Base-by-base conservation (phyloP, 2,888 invertebrate species). In the Tridacna crocea region DNA sequence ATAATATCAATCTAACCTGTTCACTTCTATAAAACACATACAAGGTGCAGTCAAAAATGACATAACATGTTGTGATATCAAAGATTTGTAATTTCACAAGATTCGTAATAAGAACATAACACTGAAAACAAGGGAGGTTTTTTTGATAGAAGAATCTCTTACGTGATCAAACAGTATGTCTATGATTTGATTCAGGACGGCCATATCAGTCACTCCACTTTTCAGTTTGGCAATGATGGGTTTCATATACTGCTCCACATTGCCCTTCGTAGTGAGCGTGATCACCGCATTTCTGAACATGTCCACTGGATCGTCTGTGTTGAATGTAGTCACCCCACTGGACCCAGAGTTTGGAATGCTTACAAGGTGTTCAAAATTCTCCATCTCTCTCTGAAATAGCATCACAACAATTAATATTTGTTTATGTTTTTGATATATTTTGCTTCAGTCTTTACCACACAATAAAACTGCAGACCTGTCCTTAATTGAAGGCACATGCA, bases 101-200 rank as follows among this genome's bases (percentile, higher is more conserved):
- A n/a, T n/a, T n/a, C n/a, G n/a, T n/a, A n/a, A n/a, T n/a, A n/a
- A n/a, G n/a, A n/a, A n/a, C n/a, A n/a, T n/a, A n/a, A n/a, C n/a
- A n/a, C n/a, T n/a, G n/a, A n/a, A n/a, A n/a, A n/a, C n/a, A n/a
- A n/a, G n/a, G n/a, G n/a, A n/a, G n/a, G n/a, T n/a, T n/a, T n/a
- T n/a, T n/a, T n/a, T n/a, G n/a, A n/a, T n/a, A n/a, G n/a, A n/a
- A 1, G 13, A 61, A 51, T 12, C 13, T 46, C 85, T 51, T 78
- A 86, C 86, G 79, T 86, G 86, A 58, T 86, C 80, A 78, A 77
- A 86, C 19, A 86, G 83, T 48, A 78, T 75, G 60, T 86, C 83
- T 47, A 86, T 83, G 55, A 86, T 79, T 48, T 80, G 75, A 72
- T 86, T 79, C 24, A 86, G 81, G 48, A 83, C 65, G 17, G 81